These are phyloP conservation scores for Valencia hispanica DNA, from an alignment of 2,797 vertebrate species.

Conservation along the genomic window DNA sequence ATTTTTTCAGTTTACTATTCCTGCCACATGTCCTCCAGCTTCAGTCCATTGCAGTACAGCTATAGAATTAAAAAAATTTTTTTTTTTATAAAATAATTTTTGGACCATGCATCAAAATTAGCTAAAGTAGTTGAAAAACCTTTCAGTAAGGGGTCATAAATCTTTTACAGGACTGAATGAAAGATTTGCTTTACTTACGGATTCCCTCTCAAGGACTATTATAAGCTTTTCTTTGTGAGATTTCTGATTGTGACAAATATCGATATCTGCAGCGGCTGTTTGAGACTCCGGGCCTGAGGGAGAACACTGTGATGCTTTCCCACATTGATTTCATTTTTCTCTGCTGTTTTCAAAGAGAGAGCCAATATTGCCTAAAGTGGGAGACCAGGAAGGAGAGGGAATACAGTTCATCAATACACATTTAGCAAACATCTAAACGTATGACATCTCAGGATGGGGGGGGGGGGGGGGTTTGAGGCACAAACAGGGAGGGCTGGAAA, in stretches of 20 bases:
- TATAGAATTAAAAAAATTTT: not conserved
- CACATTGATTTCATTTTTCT: conserved; percentile 49
- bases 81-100: not conserved
- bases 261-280: conserved; percentile 22
- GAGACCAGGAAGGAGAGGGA: conserved; percentile 23
- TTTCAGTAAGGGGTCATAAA: conserved; percentile 2
- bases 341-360: conserved; percentile 41
- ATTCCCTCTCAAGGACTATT: conserved; percentile 3
- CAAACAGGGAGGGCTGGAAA: not conserved
- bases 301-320: conserved; percentile 9
- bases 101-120: not conserved
- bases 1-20: not conserved
- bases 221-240: not conserved
- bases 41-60: not conserved
- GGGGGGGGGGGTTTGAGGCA: not conserved
- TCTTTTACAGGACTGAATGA: conserved; percentile 26
- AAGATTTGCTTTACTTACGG: conserved; percentile 17
- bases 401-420: conserved; percentile 49
- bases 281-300: not conserved
- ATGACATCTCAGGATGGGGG: conserved; percentile 20
- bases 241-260: conserved; percentile 36
- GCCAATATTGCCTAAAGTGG: conserved; percentile 25
- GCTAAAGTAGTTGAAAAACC: not conserved
- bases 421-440: conserved; percentile 43
- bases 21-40: not conserved